Evolutionary conservation across 2,888 invertebrate species (phyloP), one percentile per base, ranked within the genome.

Genomic region (Helicoverpa assulta): DNA sequence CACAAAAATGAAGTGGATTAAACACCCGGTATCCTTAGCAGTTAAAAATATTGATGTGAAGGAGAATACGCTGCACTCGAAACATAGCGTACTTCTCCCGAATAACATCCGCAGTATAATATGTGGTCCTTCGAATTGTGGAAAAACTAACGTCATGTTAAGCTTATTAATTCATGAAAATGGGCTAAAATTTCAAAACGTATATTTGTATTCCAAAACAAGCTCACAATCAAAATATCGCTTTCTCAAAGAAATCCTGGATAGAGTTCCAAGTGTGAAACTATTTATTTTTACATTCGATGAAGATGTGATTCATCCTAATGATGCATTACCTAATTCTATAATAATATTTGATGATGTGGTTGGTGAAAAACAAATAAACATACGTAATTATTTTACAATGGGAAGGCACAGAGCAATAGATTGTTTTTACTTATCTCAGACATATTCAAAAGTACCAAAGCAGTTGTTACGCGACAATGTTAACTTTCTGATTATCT

Each of bases 31-130:
- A n/a, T n/a, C n/a, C n/a, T n/a, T n/a, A n/a, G n/a, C n/a, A n/a
- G n/a, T n/a, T n/a, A n/a, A n/a, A n/a, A n/a, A n/a, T n/a, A n/a
- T n/a, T n/a, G n/a, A n/a, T n/a, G n/a, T n/a, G n/a, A n/a, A n/a
- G n/a, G n/a, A n/a, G n/a, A n/a, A n/a, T n/a, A n/a, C n/a, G n/a
- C n/a, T n/a, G n/a, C n/a, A n/a, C n/a, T n/a, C n/a, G n/a, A n/a
- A n/a, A 68, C 79, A 81, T 51, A 73, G 80, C 50, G 64, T 14
- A 33, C 67, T 70, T 2, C 51, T 76, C 37, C 76, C 72, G 8
- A 7, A 33, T 33, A 33, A 6, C 8, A 58, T 58, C 47, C 59
- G 59, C 29, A 33, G 59, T 50, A 51, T 59, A 51, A 59, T 51
- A 59, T 59, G 59, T 7, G 59, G 59, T 2, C 51, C 59, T 16